Percentiles rank a stretch among this genome's conserved stretches.
These are phyloP conservation scores for Cybosia mesomella DNA, from an alignment of 2,888 invertebrate genomes.

Conservation along the genomic window DNA sequence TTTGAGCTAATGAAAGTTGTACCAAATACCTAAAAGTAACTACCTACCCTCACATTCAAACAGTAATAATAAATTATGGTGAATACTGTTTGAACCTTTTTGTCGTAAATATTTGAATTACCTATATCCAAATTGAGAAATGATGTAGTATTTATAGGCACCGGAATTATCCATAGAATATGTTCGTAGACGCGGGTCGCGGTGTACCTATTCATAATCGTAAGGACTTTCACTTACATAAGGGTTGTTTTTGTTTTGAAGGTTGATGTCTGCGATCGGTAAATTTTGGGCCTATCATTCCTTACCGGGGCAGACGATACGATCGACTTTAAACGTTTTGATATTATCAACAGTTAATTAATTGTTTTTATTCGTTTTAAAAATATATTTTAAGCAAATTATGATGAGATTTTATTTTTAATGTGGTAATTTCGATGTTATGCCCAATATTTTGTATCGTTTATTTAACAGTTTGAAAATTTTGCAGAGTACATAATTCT, in stretches of 20 bases:
- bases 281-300: slow-evolving; percentile 89
- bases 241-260: slow-evolving; percentile 46
- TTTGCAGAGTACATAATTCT: slow-evolving; percentile 49
- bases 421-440: slow-evolving; percentile 34
- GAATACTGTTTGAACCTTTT: too few species aligned
- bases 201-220: neutral
- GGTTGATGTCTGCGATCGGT: slow-evolving; percentile 82
- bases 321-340: slow-evolving; percentile 63
- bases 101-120: neutral
- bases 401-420: slow-evolving; percentile 31
- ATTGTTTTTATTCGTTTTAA: slow-evolving; percentile 45
- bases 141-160: neutral
- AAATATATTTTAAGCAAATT: slow-evolving; percentile 32
- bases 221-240: slow-evolving; percentile 10
- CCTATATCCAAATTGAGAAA: neutral
- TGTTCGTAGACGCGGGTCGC: neutral
- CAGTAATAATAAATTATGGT: too few species aligned
- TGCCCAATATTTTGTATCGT: slow-evolving; percentile 43
- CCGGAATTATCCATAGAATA: too few species aligned
- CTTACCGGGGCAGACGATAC: slow-evolving; percentile 84
- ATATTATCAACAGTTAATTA: slow-evolving; percentile 56
- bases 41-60: too few species aligned
- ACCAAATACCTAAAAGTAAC: too few species aligned
- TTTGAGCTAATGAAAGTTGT: too few species aligned
- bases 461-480: slow-evolving; percentile 35